These are phyloP conservation scores for Montipora sp. DNA, from an alignment of 64 coral and sea anemone species.

Conservation along the genomic window DNA sequence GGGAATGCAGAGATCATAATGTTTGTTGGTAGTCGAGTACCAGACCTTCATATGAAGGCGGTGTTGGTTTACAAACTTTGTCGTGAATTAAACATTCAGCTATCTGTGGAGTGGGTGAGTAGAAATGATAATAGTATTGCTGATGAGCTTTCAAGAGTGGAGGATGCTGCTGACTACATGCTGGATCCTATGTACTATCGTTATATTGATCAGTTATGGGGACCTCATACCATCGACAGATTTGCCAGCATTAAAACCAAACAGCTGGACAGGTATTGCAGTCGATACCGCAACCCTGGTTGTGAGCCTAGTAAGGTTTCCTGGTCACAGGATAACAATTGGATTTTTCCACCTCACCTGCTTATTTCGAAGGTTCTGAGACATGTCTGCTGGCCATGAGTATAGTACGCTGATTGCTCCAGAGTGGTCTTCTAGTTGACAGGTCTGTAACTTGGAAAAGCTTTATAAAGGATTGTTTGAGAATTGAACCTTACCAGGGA, in stretches of 20 bases:
- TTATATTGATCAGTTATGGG: conserved; percentile 12
- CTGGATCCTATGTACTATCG: background rate
- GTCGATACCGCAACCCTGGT: conserved; percentile 25
- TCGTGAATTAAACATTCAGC: background rate
- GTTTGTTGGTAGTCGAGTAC: background rate
- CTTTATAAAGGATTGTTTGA: background rate
- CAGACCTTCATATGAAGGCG: background rate
- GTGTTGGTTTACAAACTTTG: conserved; percentile 11
- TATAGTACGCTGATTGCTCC: background rate
- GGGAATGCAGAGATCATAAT: background rate
- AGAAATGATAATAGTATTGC: background rate
- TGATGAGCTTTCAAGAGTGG: conserved; percentile 8
- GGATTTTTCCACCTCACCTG: conserved; percentile 56
- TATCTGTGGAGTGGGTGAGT: conserved; percentile 15
- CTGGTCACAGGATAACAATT: conserved; percentile 52
- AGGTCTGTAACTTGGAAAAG: conserved; percentile 2
- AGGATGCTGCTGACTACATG: conserved; percentile 35
- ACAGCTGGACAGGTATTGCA: conserved; percentile 32
- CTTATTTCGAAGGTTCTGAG: conserved; percentile 5
- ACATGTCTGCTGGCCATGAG: conserved; percentile 32
- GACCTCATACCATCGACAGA: conserved; percentile 25
- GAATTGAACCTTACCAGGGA: too few species aligned
- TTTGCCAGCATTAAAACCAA: conserved; percentile 44
- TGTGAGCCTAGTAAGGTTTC: conserved; percentile 42
- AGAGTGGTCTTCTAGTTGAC: background rate